Evolutionary conservation across 2,797 vertebrate species (phyloP).

Genomic region (Dryobates pubescens): DNA sequence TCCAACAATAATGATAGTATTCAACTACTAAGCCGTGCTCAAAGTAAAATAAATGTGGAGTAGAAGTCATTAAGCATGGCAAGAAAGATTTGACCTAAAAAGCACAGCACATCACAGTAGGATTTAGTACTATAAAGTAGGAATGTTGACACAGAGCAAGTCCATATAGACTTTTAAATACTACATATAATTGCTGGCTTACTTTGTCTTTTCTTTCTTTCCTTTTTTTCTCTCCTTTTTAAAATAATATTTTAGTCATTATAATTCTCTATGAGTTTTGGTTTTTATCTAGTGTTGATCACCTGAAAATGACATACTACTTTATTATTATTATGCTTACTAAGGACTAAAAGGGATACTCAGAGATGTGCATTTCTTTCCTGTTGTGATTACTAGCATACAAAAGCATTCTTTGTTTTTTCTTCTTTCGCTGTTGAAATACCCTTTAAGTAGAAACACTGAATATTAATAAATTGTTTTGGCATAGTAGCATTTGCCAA

Average conservation of each 20-base stretch:
- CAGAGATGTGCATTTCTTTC: neutral
- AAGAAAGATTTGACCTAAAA: constrained; percentile 8
- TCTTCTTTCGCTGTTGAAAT: neutral
- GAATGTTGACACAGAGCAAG: neutral
- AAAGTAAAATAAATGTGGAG: constrained; percentile 7
- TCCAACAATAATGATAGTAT: neutral
- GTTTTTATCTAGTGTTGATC: neutral
- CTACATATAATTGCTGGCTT: neutral
- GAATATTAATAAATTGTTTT: neutral
- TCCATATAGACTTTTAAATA: neutral
- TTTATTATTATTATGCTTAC: too few species aligned
- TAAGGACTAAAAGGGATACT: neutral
- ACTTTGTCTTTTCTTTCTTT: neutral
- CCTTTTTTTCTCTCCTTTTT: neutral
- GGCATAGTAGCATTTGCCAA: neutral
- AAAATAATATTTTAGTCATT: neutral
- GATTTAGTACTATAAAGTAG: neutral
- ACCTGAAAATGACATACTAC: neutral
- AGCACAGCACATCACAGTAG: neutral
- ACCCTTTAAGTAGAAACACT: neutral
- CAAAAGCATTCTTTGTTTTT: neutral
- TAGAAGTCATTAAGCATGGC: neutral
- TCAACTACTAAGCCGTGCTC: neutral
- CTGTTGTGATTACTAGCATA: neutral
- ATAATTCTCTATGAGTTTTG: neutral